phyloP scores from a whole-genome alignment of 1,140 invertebrate species.

The Goniozus legneri region DNA sequence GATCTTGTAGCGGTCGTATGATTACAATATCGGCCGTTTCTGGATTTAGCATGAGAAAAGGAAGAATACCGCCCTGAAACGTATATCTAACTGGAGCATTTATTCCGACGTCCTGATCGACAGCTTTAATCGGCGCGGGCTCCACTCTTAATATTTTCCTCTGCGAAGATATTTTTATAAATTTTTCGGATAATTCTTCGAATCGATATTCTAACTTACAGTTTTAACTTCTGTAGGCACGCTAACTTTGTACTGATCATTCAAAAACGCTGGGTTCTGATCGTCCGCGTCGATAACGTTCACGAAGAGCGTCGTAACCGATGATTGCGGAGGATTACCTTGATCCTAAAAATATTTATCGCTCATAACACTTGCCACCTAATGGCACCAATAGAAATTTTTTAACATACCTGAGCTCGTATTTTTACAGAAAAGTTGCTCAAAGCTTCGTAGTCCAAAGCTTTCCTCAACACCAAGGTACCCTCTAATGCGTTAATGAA shows the following conservation, averaged over 20 bases:
- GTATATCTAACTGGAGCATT: conserved; percentile 72
- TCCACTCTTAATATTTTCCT: conserved; percentile 58
- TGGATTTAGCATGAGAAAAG: conserved; percentile 55
- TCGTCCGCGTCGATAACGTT: conserved; percentile 88
- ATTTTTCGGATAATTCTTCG: conserved; percentile 1
- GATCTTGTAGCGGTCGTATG: conserved; percentile 59
- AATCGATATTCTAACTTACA: conserved; percentile 43
- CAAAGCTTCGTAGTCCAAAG: conserved; percentile 80
- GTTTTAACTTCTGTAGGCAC: conserved; percentile 62
- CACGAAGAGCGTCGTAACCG: conserved; percentile 72
- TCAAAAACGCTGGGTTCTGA: conserved; percentile 81
- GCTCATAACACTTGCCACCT: neutral
- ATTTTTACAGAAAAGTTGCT: conserved; percentile 77
- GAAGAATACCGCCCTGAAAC: conserved; percentile 51
- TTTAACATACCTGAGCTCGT: conserved; percentile 61
- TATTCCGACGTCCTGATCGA: conserved; percentile 80
- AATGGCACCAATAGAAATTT: neutral
- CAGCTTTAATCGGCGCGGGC: conserved; percentile 64
- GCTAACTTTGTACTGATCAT: conserved; percentile 72
- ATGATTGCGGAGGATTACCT: conserved; percentile 72
- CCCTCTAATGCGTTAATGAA: conserved; percentile 86
- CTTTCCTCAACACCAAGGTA: conserved; percentile 73
- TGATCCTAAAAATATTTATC: conserved; percentile 61
- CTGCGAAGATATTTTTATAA: conserved; percentile 42
- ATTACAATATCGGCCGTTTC: conserved; percentile 62